Evolutionary conservation across 23 tunicate genomes (phyloP), one percentile per base, ranked within the genome.

Genomic region (Styela clava): DNA sequence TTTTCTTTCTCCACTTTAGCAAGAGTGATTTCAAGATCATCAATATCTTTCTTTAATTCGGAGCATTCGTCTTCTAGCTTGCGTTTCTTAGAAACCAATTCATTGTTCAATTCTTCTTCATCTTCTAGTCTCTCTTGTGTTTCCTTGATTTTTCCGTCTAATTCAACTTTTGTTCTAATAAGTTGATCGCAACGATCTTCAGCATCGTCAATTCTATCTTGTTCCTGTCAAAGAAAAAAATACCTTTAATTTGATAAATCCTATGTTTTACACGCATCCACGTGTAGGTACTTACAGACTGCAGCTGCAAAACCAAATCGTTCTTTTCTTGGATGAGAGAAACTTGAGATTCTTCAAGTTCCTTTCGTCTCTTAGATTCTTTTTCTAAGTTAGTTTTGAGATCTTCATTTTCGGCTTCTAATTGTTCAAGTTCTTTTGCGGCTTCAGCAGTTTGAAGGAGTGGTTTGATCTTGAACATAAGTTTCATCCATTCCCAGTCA

Each of bases 111-210:
- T 35, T 88, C 96, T 69, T 90, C 96, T 68, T 95, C 99, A 81
- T 95, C 99, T 68, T 95, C 99, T 31, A 95, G 67, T 33, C 99
- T 83, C 73, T 95, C 99, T 21, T 79, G 82, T 34, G 90, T 63
- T 63, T 95, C 99, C 56, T 94, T 94, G 37, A 94, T 88, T 83
- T 94, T 94, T 22, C 98, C 98, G 73, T 94, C 98, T 89, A 94
- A 79, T 61, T 94, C 98, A 29, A 87, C 92, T 69, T 94, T 87
- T 2, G 93, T 87, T 69, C 85, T 84, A 72, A 94, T 94, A 61
- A 94, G 82, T 76, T 94, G 93, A 73, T 94, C 98, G 73, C 92
- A 94, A 64, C 97, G 68, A 78, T 91, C 97, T 51, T 91, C 97
- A 22, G 81, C 81, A 82, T 91, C 97, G 44, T 94, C 97, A 64